A percentile compares a stretch with the other conserved stretches of the same genome.
Conservation (phyloP, 2,113 vertebrate species). For the Nycticorax nycticorax region DNA sequence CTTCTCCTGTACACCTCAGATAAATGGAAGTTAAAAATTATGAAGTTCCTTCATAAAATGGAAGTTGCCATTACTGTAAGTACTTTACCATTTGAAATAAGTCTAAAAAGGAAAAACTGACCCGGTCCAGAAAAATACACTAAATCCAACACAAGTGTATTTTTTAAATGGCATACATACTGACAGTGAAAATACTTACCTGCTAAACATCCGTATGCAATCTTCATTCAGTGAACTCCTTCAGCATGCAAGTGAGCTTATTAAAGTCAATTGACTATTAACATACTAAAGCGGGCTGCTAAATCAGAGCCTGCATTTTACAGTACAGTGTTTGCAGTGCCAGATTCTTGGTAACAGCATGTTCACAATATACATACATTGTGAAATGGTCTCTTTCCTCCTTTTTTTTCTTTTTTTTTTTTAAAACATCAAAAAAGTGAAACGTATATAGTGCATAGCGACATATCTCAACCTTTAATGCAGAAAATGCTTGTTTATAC, state of each 20-base stretch:
- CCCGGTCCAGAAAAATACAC: neutral
- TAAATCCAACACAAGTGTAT: neutral
- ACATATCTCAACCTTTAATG: neutral
- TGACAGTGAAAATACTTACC: neutral
- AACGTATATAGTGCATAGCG: neutral
- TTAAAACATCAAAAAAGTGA: neutral
- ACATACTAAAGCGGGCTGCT: neutral
- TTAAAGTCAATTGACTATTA: neutral
- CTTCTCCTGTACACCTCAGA: neutral
- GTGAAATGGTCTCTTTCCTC: no score
- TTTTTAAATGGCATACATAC: neutral
- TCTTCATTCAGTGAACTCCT: neutral
- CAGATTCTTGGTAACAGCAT: neutral
- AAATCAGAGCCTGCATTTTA: neutral
- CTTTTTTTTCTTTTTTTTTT: neutral
- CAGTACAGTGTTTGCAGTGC: rapidly evolving
- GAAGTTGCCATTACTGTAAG: neutral
- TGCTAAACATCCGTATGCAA: neutral
- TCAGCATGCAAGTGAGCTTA: neutral
- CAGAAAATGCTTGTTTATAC: neutral
- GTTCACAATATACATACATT: neutral
- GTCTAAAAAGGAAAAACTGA: neutral
- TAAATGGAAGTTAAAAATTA: neutral
- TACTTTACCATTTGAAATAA: neutral
- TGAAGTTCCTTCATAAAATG: neutral